Percentiles rank a stretch among this genome's conserved stretches.
Evolutionary conservation across 2,888 invertebrate genomes (phyloP).

Genomic region (Drosophila testacea): DNA sequence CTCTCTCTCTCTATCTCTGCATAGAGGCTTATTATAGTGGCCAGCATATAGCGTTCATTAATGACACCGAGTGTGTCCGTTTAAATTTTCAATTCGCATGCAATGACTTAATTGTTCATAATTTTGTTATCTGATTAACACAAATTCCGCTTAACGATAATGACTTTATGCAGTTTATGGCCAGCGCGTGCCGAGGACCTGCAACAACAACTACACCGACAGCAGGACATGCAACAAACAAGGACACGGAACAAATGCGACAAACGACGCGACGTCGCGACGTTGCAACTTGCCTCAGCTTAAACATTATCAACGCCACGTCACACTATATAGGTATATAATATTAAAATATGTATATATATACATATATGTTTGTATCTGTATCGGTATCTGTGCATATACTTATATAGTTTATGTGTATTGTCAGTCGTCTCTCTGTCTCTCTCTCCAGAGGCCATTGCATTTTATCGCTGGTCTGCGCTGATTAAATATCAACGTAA

Average conservation of each 20-base stretch:
- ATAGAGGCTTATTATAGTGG: constrained; percentile 22
- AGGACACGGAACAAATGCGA: constrained; percentile 17
- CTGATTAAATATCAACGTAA: constrained; percentile 79
- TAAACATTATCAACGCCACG: constrained; percentile 70
- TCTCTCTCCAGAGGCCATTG: constrained; percentile 65
- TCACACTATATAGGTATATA: constrained; percentile 38
- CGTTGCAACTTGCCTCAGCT: constrained; percentile 41
- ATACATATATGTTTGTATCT: neutral
- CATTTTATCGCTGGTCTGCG: constrained; percentile 71
- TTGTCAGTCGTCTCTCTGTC: constrained; percentile 29
- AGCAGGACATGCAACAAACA: constrained; percentile 34
- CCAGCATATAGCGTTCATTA: constrained; percentile 47
- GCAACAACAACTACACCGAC: neutral
- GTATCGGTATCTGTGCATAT: constrained; percentile 1
- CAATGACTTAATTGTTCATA: constrained; percentile 81
- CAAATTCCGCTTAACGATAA: constrained; percentile 80
- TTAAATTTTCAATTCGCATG: constrained; percentile 81
- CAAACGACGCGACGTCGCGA: constrained; percentile 13
- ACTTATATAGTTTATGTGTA: constrained; percentile 23
- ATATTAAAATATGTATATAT: constrained; percentile 1
- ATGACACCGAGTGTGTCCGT: constrained; percentile 41
- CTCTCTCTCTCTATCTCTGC: neutral
- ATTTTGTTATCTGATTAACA: constrained; percentile 81
- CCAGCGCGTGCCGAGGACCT: constrained; percentile 56
- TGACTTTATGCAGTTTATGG: constrained; percentile 80